Percentiles rank a stretch among this genome's conserved stretches.
phyloP scores from a whole-genome alignment of 2,888 invertebrate genomes.

The Alsophila aescularia region DNA sequence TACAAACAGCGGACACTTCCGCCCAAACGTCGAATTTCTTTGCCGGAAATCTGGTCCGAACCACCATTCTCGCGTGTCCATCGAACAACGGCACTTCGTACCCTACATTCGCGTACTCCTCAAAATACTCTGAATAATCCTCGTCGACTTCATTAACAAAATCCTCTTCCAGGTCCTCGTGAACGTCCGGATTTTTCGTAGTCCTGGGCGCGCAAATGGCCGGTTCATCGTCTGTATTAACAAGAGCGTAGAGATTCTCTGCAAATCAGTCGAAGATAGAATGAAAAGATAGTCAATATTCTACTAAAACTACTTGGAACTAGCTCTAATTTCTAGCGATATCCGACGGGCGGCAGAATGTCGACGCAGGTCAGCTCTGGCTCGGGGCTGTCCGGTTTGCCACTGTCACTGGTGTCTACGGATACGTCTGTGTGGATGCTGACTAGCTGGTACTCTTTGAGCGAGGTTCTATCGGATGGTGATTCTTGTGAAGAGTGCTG shows the following conservation, averaged over 20 bases:
- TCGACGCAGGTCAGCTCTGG: constrained; percentile 73
- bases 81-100: constrained; percentile 75
- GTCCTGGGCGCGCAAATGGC: constrained; percentile 49
- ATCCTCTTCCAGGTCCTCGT: constrained; percentile 54
- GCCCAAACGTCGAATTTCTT: constrained; percentile 79
- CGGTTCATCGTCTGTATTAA: constrained; percentile 46
- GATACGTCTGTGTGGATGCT: constrained; percentile 68
- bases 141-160: constrained; percentile 63
- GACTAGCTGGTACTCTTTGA: constrained; percentile 55
- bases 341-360: constrained; percentile 75
- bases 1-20: constrained; percentile 74
- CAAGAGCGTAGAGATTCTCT: constrained; percentile 61
- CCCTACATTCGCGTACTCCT: constrained; percentile 58
- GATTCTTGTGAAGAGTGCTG: constrained; percentile 42
- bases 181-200: constrained; percentile 39
- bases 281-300: constrained; percentile 41
- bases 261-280: constrained; percentile 61
- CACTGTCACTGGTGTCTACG: constrained; percentile 77
- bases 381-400: constrained; percentile 77
- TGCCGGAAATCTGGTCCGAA: constrained; percentile 67
- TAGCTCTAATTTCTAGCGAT: constrained; percentile 69
- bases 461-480: constrained; percentile 43
- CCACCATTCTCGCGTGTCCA: constrained; percentile 67
- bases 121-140: constrained; percentile 66
- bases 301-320: constrained; percentile 45